phyloP scores from a whole-genome alignment of 2,113 vertebrate species.

The Indicator maculatus region DNA sequence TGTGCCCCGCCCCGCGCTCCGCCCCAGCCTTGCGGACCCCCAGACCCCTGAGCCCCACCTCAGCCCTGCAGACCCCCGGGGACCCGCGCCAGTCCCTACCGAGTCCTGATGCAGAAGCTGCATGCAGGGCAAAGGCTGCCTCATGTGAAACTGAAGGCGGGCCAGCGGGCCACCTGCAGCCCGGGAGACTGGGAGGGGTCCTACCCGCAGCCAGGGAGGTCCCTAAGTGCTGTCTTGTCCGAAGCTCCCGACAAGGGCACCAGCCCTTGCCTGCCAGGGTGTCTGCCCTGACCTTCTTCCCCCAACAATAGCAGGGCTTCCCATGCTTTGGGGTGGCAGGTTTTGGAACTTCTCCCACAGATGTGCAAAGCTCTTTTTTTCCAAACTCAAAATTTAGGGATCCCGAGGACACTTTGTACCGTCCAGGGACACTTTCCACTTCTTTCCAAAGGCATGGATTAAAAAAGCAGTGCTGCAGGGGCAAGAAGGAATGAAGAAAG shows the following conservation, averaged over 20 bases:
- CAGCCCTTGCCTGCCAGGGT: not conserved
- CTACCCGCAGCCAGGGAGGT: not conserved
- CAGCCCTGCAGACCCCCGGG: not conserved
- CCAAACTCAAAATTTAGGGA: not conserved
- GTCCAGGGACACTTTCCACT: not conserved
- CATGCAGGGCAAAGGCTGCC: not conserved
- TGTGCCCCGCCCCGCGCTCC: not conserved
- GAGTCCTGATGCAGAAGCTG: not conserved
- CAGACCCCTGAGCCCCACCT: too few relatives aligned
- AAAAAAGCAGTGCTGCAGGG: not conserved
- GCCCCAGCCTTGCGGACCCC: not conserved
- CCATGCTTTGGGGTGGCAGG: not conserved
- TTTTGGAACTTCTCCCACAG: not conserved
- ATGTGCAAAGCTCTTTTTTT: not conserved
- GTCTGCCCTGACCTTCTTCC: too few relatives aligned
- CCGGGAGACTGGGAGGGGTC: not conserved
- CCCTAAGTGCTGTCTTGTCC: not conserved
- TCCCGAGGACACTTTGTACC: not conserved
- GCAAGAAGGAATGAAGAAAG: not conserved
- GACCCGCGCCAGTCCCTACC: not conserved
- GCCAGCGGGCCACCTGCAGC: not conserved
- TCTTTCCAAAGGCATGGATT: not conserved
- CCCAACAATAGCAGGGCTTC: not conserved
- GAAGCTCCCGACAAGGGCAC: not conserved
- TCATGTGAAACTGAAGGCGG: fast-evolving